These are phyloP conservation scores for Leptothorax acervorum DNA, from an alignment of 2,888 invertebrate genomes.

Conservation along the genomic window DNA sequence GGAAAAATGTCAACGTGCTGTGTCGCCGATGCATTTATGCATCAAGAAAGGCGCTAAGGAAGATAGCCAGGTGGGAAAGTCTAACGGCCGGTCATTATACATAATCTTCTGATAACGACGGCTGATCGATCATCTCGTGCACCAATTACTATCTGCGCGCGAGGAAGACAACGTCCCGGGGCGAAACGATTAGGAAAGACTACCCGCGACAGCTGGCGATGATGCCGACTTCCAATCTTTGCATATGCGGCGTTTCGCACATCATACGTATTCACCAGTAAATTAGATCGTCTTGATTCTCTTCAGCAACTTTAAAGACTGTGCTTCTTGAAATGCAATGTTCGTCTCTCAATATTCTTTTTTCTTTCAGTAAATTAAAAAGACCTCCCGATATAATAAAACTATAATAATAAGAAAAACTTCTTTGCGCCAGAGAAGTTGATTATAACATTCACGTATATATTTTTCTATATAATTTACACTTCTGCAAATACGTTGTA, in stretches of 20 bases:
- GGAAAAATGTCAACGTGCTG: constrained; percentile 45
- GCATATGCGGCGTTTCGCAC: not conserved
- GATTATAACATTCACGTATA: not conserved
- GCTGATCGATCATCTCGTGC: constrained; percentile 37
- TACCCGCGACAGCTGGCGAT: constrained; percentile 43
- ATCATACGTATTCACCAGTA: not conserved
- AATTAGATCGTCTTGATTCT: not conserved
- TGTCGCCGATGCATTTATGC: not conserved
- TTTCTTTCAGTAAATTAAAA: not conserved
- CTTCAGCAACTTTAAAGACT: not conserved
- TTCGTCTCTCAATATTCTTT: not conserved
- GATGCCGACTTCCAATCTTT: not conserved
- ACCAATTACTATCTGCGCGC: constrained; percentile 22
- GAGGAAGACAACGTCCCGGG: not conserved
- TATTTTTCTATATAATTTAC: not conserved
- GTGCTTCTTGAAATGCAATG: not conserved
- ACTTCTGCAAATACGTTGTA: not conserved
- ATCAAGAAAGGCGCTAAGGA: not conserved
- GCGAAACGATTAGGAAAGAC: constrained; percentile 13
- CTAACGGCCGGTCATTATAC: constrained; percentile 58
- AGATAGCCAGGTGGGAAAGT: constrained; percentile 18
- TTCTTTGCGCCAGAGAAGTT: not conserved
- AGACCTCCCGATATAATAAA: not conserved
- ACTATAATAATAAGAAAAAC: not conserved
- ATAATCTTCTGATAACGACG: constrained; percentile 56